Base-by-base conservation (phyloP, 2,888 invertebrate species). In the Parnassius glacialis region DNA sequence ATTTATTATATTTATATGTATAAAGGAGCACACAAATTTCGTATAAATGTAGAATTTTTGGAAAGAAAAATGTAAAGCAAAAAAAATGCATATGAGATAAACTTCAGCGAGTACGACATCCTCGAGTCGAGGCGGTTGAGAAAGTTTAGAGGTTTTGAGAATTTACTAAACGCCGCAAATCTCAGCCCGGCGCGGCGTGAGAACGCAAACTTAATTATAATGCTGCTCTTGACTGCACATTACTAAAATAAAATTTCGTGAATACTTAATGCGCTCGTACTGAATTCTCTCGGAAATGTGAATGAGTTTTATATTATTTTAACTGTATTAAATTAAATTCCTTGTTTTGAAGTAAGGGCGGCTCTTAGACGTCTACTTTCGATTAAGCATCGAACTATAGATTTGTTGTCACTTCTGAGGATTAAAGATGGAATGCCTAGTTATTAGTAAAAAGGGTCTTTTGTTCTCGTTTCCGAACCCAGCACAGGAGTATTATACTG, bases 201-300 rank as follows among this genome's bases (percentile, higher is more conserved):
- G 62, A 62, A 50, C 53, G 41, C 20, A 42, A 44, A 16, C 53
- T 44, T 57, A 57, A 62, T 62, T 57, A 62, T 50, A 57, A 53
- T 42, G 48, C 25, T 11, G 53, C 47, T 57, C 57, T 53, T 16
- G 43, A 44, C 12, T 44, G 57, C 9, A 13, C 57, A 34, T 62
- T 53, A 61, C 51, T 54, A 57, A 50, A 57, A 61, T 57, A 62
- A 60, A 61, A 34, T 57, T 62, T 57, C 53, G 13, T 57, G 62
- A 58, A 58, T 57, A 48, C 52, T 13, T 62, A 57, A 62, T 44
- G 25, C n/a, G 53, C 48, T 42, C 57, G 43, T 34, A 48, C 48
- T 53, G 20, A 62, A 54, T 61, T 57, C 44, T 62, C 57, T 57
- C 16, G 52, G 16, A 54, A 42, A 34, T 57, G 13, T 34, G 16